Evolutionary conservation across 2,797 vertebrate genomes (phyloP).

Genomic region (Anomalospiza imberbis): DNA sequence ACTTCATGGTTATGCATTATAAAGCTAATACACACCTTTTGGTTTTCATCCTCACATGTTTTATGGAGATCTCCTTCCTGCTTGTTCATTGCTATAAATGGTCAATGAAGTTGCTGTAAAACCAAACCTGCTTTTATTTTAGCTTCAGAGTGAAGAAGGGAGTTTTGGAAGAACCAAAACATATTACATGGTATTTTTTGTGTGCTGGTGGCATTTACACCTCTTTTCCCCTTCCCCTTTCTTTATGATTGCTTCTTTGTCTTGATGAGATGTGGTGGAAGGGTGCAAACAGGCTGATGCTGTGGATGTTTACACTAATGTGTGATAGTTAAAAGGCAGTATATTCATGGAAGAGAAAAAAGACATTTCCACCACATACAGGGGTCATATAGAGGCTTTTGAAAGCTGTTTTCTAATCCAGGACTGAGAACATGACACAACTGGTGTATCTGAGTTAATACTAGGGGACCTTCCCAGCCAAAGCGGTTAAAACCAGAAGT

Average conservation of each 20-base stretch:
- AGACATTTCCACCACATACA: background rate
- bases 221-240: background rate
- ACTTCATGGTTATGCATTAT: background rate
- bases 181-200: background rate
- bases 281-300: background rate
- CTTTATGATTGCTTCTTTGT: background rate
- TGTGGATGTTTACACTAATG: background rate
- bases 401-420: background rate
- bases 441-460: background rate
- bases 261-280: background rate
- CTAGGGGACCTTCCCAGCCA: background rate
- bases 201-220: background rate
- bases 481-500: background rate
- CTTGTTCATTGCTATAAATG: background rate
- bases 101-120: background rate
- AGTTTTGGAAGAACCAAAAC: background rate
- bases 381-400: background rate
- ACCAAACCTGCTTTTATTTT: background rate
- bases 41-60: background rate
- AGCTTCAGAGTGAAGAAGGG: background rate
- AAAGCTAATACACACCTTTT: background rate
- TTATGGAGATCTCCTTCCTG: background rate
- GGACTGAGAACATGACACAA: background rate
- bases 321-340: background rate
- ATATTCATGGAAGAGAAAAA: background rate